Conservation (phyloP, 2,113 vertebrate species). For the Rattus rattus region DNA sequence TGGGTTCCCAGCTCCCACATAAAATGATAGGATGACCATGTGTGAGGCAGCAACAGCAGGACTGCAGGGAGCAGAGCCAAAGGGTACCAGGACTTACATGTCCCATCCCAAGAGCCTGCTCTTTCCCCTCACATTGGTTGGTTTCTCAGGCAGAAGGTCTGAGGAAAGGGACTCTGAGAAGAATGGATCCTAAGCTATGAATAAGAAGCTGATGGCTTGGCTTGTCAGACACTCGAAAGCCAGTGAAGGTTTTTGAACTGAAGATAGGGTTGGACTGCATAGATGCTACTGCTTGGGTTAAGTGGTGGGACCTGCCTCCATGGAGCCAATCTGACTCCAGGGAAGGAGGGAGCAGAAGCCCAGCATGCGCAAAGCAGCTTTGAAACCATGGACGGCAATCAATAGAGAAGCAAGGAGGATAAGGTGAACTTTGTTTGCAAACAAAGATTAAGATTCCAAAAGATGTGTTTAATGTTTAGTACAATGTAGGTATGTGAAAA, state of each 20-base stretch:
- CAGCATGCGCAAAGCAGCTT: neutral
- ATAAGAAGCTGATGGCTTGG: neutral
- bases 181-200: neutral
- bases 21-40: neutral
- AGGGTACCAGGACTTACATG: neutral
- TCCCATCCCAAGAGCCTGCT: neutral
- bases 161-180: neutral
- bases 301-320: neutral
- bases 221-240: neutral
- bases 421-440: neutral
- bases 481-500: neutral
- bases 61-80: neutral
- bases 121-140: neutral
- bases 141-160: neutral
- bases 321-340: neutral
- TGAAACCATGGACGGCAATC: neutral
- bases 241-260: neutral
- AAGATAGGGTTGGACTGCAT: neutral
- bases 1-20: neutral
- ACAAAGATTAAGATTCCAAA: neutral
- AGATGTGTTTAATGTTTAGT: constrained; percentile 39
- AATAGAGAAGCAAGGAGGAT: neutral
- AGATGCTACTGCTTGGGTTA: neutral
- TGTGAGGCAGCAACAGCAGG: neutral
- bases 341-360: neutral